Evolutionary conservation across 2,113 vertebrate genomes (phyloP).

Genomic region (Lanius collurio): DNA sequence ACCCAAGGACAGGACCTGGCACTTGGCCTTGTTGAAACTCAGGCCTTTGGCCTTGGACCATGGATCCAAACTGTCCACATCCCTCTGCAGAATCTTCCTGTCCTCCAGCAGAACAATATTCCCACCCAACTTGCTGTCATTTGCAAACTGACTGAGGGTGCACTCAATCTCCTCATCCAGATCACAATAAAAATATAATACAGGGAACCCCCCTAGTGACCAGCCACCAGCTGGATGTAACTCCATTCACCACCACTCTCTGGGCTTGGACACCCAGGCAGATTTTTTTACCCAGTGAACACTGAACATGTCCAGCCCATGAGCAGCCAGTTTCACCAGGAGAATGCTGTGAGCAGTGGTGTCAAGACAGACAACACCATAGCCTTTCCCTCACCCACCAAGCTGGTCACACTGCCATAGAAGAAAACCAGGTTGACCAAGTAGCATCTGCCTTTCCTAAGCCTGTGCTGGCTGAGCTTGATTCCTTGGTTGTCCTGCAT

Average conservation of each 20-base stretch:
- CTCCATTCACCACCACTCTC: neutral
- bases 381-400: neutral
- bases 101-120: neutral
- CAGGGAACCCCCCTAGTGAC: neutral
- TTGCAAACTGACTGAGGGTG: neutral
- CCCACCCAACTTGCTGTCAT: neutral
- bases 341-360: neutral
- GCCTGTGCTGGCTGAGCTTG: neutral
- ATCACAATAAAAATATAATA: neutral
- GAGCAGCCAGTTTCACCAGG: neutral
- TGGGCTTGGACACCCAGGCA: neutral
- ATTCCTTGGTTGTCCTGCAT: neutral
- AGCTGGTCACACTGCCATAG: neutral
- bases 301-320: neutral
- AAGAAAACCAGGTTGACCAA: neutral
- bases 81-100: neutral
- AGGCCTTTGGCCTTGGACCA: neutral
- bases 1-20: too few relatives aligned
- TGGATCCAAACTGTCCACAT: too few relatives aligned
- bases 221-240: neutral
- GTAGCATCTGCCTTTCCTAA: neutral
- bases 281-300: neutral
- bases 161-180: neutral
- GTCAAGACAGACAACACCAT: neutral
- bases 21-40: neutral